Percentiles rank a stretch among this genome's conserved stretches.
phyloP scores from a whole-genome alignment of 2,797 vertebrate genomes.

The Rousettus madagascariensis region DNA sequence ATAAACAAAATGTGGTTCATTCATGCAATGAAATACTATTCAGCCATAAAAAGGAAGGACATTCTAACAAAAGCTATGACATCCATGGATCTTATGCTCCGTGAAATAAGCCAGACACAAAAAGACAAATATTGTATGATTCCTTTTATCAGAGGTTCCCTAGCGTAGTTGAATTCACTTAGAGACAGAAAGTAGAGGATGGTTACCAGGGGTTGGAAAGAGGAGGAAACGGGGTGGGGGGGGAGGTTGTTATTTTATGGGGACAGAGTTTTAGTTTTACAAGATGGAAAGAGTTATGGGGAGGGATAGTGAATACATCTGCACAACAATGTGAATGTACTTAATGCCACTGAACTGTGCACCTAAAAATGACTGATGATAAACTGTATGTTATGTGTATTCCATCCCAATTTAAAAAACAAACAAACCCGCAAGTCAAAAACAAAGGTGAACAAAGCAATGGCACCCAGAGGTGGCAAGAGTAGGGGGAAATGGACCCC shows the following conservation, averaged over 20 bases:
- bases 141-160: no score
- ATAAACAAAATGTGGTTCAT: no score
- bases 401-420: neutral
- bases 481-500: neutral
- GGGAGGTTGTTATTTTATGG: neutral
- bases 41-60: neutral
- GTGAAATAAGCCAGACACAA: neutral
- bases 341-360: neutral
- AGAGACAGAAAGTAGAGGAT: neutral
- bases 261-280: neutral
- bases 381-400: neutral
- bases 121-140: neutral
- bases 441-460: no score
- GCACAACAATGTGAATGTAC: accelerated
- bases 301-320: accelerated
- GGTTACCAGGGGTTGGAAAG: neutral
- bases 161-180: neutral
- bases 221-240: accelerated
- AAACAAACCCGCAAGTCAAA: neutral
- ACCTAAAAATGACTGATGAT: neutral
- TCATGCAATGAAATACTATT: neutral
- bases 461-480: neutral
- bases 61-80: neutral
- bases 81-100: no score
- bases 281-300: neutral